phyloP scores from a whole-genome alignment of 2,113 vertebrate species.

The Sturnus vulgaris region DNA sequence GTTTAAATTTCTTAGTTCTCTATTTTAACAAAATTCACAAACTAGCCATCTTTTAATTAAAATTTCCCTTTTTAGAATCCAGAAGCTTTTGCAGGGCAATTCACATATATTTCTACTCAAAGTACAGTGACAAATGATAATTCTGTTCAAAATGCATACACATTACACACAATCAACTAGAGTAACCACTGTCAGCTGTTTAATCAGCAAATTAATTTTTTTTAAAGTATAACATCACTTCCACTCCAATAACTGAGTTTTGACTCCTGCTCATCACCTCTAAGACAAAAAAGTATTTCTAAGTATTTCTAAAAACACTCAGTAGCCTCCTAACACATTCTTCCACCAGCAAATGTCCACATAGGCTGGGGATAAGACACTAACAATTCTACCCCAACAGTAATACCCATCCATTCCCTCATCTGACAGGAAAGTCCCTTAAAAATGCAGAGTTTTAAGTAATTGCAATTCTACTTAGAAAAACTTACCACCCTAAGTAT shows the following conservation, averaged over 20 bases:
- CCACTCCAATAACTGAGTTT: not conserved
- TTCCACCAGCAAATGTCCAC: not conserved
- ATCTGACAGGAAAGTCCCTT: not conserved
- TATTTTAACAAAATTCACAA: not conserved
- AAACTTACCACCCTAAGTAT: not conserved
- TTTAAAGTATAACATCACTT: not conserved
- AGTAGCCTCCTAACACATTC: not conserved
- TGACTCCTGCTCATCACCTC: not conserved
- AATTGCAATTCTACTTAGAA: not conserved
- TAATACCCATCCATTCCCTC: not conserved
- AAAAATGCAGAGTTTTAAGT: not conserved
- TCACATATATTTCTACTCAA: not conserved
- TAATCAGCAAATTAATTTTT: not conserved
- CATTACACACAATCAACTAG: not conserved
- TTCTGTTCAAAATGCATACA: not conserved
- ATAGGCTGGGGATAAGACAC: not conserved
- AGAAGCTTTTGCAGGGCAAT: not conserved
- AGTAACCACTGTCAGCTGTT: not conserved
- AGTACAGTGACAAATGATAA: not conserved
- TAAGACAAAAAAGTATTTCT: not conserved
- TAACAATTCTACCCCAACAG: not conserved
- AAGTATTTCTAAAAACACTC: not conserved
- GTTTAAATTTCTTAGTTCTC: not conserved
- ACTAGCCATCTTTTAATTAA: not conserved
- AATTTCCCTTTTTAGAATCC: not conserved